Conservation (phyloP, 2,113 vertebrate species). For the Corvus cornix region DNA sequence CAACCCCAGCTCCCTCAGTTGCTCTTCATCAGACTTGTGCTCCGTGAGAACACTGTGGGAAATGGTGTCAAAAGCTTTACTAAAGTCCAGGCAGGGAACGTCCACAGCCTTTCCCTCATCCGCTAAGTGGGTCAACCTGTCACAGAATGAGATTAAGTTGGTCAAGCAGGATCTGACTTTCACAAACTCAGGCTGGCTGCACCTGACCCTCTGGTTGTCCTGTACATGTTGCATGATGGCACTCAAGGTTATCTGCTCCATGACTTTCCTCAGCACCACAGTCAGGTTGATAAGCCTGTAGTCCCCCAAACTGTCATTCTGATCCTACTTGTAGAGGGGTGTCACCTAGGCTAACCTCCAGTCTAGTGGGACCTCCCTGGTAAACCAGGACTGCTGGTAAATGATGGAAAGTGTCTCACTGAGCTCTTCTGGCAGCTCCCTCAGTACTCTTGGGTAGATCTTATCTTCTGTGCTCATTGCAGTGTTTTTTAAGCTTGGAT, state of each 20-base stretch:
- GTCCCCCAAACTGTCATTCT: not conserved
- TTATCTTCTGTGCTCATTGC: not conserved
- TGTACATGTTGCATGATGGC: not conserved
- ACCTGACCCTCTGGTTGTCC: not conserved
- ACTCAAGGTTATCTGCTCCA: not conserved
- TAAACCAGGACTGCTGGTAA: not conserved
- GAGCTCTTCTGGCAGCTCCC: not conserved
- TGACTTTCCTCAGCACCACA: not conserved
- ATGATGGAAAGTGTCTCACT: not conserved
- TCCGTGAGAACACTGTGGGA: not conserved
- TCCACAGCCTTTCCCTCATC: not conserved
- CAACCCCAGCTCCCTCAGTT: accelerated
- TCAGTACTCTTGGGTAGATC: not conserved
- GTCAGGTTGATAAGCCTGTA: not conserved
- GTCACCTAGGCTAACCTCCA: not conserved
- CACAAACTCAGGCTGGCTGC: not conserved
- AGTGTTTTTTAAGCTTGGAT: not conserved
- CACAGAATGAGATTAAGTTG: not conserved
- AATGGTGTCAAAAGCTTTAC: not conserved
- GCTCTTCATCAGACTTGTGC: not conserved
- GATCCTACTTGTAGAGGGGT: not conserved
- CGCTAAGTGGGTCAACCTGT: not conserved
- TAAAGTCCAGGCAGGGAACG: not conserved
- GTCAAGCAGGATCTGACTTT: not conserved
- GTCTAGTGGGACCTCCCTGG: not conserved